These are phyloP conservation scores for Poecile atricapillus DNA, from an alignment of 2,113 vertebrate genomes.

Conservation along the genomic window DNA sequence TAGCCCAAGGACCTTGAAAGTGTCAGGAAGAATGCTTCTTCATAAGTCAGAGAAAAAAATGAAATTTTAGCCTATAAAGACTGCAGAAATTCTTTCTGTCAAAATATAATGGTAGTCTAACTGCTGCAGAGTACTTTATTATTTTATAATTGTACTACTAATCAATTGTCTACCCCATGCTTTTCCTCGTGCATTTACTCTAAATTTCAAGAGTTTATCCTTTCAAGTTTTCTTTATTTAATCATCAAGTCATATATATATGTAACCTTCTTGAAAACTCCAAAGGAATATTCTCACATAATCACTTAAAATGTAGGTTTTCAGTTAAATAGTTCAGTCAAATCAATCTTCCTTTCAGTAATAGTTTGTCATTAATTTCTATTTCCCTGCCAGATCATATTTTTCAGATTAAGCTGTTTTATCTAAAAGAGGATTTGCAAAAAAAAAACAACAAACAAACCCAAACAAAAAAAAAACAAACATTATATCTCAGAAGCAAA, in stretches of 20 bases:
- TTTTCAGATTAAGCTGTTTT: not conserved
- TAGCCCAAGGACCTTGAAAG: not conserved
- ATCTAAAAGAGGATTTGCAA: not conserved
- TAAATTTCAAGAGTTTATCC: not conserved
- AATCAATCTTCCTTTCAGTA: not conserved
- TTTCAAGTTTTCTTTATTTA: not conserved
- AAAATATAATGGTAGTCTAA: not conserved
- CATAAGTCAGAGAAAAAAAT: not conserved
- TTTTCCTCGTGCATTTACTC: not conserved
- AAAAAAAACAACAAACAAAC: too few relatives aligned
- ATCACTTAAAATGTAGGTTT: not conserved
- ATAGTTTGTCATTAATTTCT: not conserved
- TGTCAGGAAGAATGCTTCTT: rapidly evolving
- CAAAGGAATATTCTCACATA: not conserved
- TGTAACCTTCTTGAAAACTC: not conserved
- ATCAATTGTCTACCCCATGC: not conserved
- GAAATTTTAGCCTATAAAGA: not conserved
- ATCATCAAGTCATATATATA: not conserved
- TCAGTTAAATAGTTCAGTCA: not conserved
- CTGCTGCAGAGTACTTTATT: not conserved
- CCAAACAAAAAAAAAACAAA: too few relatives aligned
- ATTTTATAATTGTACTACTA: not conserved
- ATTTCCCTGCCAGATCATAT: not conserved
- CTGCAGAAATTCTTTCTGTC: not conserved
- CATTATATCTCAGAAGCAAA: not conserved